Conservation (phyloP, 2,888 invertebrate species). For the Xanthia icteritia region DNA sequence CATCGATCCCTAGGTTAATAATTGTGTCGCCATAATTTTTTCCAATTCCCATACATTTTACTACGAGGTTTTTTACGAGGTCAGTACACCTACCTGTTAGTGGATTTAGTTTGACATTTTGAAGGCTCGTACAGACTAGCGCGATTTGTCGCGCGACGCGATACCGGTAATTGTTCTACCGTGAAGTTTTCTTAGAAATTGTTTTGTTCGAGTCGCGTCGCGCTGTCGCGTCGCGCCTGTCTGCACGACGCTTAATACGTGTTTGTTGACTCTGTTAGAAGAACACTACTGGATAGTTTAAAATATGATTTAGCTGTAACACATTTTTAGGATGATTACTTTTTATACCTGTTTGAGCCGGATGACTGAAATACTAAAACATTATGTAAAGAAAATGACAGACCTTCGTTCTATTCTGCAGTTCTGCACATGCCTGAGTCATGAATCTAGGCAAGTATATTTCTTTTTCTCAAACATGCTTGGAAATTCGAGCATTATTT, state of each 20-base stretch:
- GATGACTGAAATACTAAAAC: background rate
- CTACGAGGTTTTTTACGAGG: slow-evolving; percentile 62
- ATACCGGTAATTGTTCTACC: too few relatives aligned
- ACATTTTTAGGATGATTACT: background rate
- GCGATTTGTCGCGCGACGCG: too few relatives aligned
- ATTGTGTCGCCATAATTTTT: slow-evolving; percentile 82
- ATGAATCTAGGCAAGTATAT: background rate
- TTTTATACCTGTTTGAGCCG: background rate
- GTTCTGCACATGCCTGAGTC: background rate
- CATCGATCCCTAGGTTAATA: slow-evolving; percentile 82
- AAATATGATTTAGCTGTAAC: background rate
- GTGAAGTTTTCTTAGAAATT: too few relatives aligned
- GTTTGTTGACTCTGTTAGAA: slow-evolving; percentile 29
- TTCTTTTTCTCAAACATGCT: background rate
- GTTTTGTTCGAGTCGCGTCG: too few relatives aligned
- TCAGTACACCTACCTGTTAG: slow-evolving; percentile 56
- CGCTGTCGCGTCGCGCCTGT: too few relatives aligned
- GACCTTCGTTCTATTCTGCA: background rate
- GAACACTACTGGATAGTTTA: slow-evolving; percentile 5
- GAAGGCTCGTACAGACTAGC: too few relatives aligned
- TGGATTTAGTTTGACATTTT: slow-evolving; percentile 47
- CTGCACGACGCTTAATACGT: slow-evolving; percentile 44
- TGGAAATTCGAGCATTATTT: too few relatives aligned
- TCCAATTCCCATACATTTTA: slow-evolving; percentile 72
- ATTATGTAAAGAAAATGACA: background rate